Conservation (phyloP, 2,113 vertebrate genomes). For the Mormyrus lacerda region DNA sequence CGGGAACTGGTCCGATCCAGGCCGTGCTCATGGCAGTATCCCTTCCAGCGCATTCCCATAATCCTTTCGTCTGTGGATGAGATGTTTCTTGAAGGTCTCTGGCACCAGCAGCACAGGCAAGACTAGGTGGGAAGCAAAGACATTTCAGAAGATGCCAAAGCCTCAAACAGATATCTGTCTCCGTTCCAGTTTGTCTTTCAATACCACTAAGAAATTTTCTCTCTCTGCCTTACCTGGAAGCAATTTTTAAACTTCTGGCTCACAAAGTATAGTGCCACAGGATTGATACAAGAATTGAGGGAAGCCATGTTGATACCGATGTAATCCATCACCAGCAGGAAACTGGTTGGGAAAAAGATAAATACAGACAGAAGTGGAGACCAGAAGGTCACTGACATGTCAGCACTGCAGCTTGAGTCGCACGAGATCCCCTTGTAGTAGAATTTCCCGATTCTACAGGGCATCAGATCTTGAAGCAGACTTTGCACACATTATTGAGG, state of each 20-base stretch:
- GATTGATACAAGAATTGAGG: conserved; percentile 88
- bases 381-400: conserved; percentile 29
- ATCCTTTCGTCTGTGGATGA: conserved; percentile 65
- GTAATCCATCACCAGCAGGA: conserved; percentile 86
- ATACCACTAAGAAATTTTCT: background rate
- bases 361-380: conserved; percentile 37
- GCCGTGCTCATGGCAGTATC: conserved; percentile 68
- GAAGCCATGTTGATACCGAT: conserved; percentile 92
- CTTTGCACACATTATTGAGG: no score
- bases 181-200: background rate
- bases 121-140: conserved; percentile 58
- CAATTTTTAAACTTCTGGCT: conserved; percentile 90
- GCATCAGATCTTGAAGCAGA: background rate
- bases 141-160: background rate
- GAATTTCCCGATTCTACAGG: background rate
- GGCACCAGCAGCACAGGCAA: conserved; percentile 88
- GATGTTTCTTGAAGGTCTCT: conserved; percentile 54
- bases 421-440: background rate
- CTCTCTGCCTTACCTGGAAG: conserved; percentile 67
- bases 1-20: conserved; percentile 77
- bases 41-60: conserved; percentile 71
- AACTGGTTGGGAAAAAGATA: conserved; percentile 47
- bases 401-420: background rate
- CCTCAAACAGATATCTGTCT: background rate
- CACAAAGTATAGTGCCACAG: conserved; percentile 84